Evolutionary conservation across 2,888 invertebrate species (phyloP), one percentile per base, ranked within the genome.

Genomic region (Archips xylosteana): DNA sequence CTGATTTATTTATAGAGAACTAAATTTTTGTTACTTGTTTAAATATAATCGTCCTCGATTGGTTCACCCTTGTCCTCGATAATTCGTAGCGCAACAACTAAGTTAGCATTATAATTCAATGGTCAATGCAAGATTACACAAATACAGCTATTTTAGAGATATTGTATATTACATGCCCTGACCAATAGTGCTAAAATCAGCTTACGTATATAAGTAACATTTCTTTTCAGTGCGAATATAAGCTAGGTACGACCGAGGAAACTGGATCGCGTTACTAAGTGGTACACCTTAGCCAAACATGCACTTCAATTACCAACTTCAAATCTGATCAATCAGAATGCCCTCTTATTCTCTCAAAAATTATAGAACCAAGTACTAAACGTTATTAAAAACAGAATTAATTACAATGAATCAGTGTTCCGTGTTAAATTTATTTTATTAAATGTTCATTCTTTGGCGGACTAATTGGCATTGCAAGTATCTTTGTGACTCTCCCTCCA

Each of bases 401-500:
- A 57, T 47, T n/a, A 34, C 32, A 49, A n/a, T 65, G 65, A 54
- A 71, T 71, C 23, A 66, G 5, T 60, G 42, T 61, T 59, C 71
- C 4, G 10, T 65, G 32, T 42, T 39, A 32, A 13, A 65, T 39
- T 39, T 15, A 57, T 49, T 49, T 63, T 49, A 63, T 13, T 13
- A 72, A 39, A 54, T 54, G 5, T 39, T 42, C 9, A 54, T 23
- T 23, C 3, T 71, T 32, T 45, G 39, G 57, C 23, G 47, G 60
- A n/a, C 57, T 67, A 63, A 73, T 68, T 69, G 59, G 51, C 60
- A 5, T 23, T 34, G 63, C 42, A 36, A 54, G 57, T 51, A n/a
- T 36, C 73, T 69, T 64, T 64, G 64, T 73, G 64, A 49, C 49
- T 64, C 47, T 36, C n/a, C 57, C 47, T 36, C n/a, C 57, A 57